phyloP scores from a whole-genome alignment of 2,113 vertebrate genomes.

The Recurvirostra avosetta region DNA sequence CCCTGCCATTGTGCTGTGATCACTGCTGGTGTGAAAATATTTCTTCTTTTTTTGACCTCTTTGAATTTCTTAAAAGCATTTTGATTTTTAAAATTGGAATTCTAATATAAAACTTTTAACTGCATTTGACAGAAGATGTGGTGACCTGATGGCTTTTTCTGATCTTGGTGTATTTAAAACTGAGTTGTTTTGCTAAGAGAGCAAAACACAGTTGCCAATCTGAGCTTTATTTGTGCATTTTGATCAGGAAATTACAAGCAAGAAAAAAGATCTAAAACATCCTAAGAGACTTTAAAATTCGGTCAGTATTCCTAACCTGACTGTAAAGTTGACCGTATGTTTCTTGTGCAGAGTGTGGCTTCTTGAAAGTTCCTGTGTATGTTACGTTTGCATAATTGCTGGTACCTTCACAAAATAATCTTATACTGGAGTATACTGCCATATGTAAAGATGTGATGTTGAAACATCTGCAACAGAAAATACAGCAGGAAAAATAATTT shows the following conservation, averaged over 20 bases:
- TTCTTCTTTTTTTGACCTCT: not conserved
- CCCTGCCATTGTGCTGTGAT: not conserved
- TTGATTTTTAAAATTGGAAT: not conserved
- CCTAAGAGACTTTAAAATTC: not conserved
- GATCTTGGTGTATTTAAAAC: not conserved
- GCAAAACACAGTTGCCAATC: not conserved
- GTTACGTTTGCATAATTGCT: not conserved
- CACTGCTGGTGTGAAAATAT: not conserved
- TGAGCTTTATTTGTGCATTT: not conserved
- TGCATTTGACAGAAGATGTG: not conserved
- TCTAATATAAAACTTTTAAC: not conserved
- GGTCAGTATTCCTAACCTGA: not conserved
- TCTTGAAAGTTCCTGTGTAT: not conserved
- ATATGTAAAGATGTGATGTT: not conserved
- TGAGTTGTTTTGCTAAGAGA: not conserved
- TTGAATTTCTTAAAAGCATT: not conserved
- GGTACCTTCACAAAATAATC: not conserved
- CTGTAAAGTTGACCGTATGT: not conserved
- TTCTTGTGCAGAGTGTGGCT: not conserved
- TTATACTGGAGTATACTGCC: not conserved
- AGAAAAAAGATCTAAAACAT: not conserved
- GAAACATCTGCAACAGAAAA: not conserved
- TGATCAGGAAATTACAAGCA: not conserved
- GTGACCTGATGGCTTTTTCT: not conserved
- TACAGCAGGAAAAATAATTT: not conserved